A percentile compares a stretch with the other conserved stretches of the same genome.
These are phyloP conservation scores for Antitype chi DNA, from an alignment of 2,888 invertebrate species.

Conservation along the genomic window DNA sequence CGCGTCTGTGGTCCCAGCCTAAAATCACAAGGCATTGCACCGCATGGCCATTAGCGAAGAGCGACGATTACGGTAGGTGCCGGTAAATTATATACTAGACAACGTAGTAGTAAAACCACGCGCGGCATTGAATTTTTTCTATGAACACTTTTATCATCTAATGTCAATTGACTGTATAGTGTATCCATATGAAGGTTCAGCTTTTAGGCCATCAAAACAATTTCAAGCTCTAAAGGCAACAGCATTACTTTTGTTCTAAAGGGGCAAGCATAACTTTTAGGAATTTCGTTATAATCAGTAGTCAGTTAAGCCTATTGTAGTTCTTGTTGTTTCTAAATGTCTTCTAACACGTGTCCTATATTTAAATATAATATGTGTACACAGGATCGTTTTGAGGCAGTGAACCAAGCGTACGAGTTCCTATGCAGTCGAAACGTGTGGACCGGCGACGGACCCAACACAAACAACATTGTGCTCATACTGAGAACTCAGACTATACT, in stretches of 20 bases:
- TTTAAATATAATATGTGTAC: constrained; percentile 39
- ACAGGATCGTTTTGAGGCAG: constrained; percentile 98
- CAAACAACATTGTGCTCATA: constrained; percentile 98
- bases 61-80: background rate
- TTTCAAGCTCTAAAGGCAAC: background rate
- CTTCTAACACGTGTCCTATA: background rate
- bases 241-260: background rate
- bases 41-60: background rate
- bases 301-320: background rate
- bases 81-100: background rate
- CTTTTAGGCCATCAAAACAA: background rate
- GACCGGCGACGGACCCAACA: constrained; percentile 97
- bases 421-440: constrained; percentile 97
- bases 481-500: constrained; percentile 98
- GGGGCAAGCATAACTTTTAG: background rate
- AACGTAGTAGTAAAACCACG: background rate
- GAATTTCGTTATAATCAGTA: background rate
- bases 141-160: background rate
- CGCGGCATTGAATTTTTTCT: background rate
- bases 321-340: background rate
- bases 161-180: no score
- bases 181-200: no score
- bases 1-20: no score
- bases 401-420: constrained; percentile 99
- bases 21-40: no score